These are phyloP conservation scores for Microtus californicus DNA, from an alignment of 2,797 vertebrate genomes.

Conservation along the genomic window DNA sequence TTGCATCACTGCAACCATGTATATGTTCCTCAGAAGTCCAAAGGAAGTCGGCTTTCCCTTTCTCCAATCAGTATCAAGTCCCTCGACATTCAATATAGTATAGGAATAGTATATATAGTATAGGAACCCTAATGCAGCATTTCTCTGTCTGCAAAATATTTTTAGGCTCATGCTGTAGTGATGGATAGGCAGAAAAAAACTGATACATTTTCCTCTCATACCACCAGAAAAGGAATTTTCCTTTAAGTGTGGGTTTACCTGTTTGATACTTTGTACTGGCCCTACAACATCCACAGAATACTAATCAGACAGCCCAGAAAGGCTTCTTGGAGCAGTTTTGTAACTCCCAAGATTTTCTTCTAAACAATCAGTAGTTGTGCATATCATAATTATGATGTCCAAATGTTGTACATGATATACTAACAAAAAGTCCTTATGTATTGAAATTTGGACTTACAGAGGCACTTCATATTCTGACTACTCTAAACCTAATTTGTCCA, in stretches of 20 bases:
- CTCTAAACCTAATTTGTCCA: neutral
- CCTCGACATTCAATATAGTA: neutral
- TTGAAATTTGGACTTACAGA: constrained; percentile 28
- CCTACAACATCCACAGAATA: neutral
- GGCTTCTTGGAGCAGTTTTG: neutral
- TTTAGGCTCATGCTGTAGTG: neutral
- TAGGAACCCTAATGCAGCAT: neutral
- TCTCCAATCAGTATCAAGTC: neutral
- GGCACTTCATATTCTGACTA: neutral
- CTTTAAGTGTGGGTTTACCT: neutral
- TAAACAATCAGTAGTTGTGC: neutral
- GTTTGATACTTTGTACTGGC: neutral
- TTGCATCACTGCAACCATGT: neutral
- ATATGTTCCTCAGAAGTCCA: neutral
- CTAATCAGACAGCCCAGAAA: neutral
- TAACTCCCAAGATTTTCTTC: neutral
- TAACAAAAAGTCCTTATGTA: neutral
- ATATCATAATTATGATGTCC: neutral
- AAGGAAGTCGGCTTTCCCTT: neutral
- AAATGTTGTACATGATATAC: neutral
- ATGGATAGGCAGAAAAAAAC: neutral
- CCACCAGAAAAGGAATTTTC: neutral
- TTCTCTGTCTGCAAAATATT: neutral
- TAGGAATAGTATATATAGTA: neutral
- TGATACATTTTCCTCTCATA: neutral